These are phyloP conservation scores for Apteryx mantelli DNA, from an alignment of 2,113 vertebrate species.

Conservation along the genomic window DNA sequence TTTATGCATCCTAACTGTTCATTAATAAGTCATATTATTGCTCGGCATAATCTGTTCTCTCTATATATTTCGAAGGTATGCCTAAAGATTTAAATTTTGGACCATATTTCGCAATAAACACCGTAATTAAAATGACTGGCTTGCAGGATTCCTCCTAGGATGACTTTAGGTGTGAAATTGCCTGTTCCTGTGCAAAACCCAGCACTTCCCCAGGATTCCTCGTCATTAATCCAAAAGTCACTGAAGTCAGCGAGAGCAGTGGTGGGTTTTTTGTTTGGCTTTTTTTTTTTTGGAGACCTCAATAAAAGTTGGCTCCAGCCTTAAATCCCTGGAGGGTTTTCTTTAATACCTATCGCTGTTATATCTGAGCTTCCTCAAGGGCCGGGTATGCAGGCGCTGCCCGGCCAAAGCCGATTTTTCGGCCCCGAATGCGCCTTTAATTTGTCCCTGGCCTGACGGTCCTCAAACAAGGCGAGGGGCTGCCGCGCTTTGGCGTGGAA, in stretches of 20 bases:
- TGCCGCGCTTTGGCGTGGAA: constrained; percentile 74
- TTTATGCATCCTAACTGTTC: not conserved
- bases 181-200: not conserved
- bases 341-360: not conserved
- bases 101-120: constrained; percentile 67
- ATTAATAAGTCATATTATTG: constrained; percentile 7
- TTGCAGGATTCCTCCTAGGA: not conserved
- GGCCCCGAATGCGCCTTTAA: constrained; percentile 6
- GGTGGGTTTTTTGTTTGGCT: not conserved
- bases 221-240: not conserved
- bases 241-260: not conserved
- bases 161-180: not conserved
- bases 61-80: not conserved
- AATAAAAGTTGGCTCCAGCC: not conserved
- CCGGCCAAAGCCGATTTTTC: not conserved
- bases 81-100: not conserved
- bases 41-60: constrained; percentile 21
- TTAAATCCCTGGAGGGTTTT: not conserved
- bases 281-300: not conserved
- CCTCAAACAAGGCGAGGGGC: constrained; percentile 50
- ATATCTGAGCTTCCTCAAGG: not conserved
- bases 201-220: not conserved
- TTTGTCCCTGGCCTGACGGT: not conserved
- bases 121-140: not conserved
- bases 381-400: not conserved